Percentiles rank a stretch among this genome's conserved stretches.
Evolutionary conservation across 2,888 invertebrate species (phyloP).

Genomic region (Flexamia atlantica): DNA sequence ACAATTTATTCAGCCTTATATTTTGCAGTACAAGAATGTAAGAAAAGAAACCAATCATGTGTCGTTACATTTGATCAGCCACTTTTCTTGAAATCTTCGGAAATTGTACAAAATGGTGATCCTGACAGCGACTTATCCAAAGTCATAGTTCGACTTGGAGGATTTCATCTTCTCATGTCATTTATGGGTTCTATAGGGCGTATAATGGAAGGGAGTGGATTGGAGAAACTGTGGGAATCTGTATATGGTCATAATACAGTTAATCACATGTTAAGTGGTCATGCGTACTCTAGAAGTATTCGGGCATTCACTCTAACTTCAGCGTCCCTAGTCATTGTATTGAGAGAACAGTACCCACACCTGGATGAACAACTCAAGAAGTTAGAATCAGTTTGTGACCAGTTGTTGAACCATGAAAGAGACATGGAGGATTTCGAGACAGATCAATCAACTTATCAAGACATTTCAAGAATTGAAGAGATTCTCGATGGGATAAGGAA

Average conservation of each 20-base stretch:
- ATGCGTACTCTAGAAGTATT: constrained; percentile 69
- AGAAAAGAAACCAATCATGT: neutral
- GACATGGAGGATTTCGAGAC: no score
- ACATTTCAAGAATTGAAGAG: no score
- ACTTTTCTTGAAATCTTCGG: constrained; percentile 70
- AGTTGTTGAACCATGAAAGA: no score
- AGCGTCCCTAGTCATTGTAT: neutral
- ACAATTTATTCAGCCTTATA: constrained; percentile 67
- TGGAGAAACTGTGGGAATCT: constrained; percentile 70
- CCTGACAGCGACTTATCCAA: neutral
- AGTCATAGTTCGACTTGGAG: constrained; percentile 70
- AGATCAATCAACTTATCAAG: no score
- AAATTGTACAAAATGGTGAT: constrained; percentile 69
- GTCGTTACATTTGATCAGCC: constrained; percentile 72
- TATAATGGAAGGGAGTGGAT: constrained; percentile 73
- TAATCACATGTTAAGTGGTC: constrained; percentile 70
- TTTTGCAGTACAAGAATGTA: constrained; percentile 66
- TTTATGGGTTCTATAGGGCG: constrained; percentile 72
- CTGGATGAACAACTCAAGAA: no score
- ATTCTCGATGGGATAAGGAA: no score
- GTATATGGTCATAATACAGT: constrained; percentile 71
- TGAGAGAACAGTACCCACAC: constrained; percentile 61
- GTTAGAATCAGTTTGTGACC: no score
- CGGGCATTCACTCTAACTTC: constrained; percentile 52
- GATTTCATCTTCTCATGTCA: constrained; percentile 72